Conservation (phyloP, 2,797 vertebrate species). For the Argyrosomus regius region DNA sequence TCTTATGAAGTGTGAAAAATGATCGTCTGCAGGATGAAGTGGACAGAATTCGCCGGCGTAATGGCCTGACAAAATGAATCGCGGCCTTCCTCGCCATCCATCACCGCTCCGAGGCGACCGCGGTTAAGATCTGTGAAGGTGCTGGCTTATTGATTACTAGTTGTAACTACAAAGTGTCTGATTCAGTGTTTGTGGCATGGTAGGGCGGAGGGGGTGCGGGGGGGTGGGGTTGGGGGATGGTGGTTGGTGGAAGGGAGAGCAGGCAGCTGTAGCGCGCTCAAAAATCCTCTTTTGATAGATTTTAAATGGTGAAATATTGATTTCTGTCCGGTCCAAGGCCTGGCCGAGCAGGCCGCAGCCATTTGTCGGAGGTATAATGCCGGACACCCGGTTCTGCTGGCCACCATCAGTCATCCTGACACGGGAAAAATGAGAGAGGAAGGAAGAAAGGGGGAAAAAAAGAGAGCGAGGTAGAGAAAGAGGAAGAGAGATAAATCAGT, state of each 20-base stretch:
- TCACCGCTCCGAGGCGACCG: conserved; percentile 79
- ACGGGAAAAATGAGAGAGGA: conserved; percentile 73
- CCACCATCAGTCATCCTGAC: conserved; percentile 92
- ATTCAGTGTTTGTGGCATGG: conserved; percentile 76
- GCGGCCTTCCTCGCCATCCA: conserved; percentile 82
- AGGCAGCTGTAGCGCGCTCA: conserved; percentile 54
- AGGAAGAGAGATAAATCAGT: conserved; percentile 69
- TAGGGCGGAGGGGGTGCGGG: conserved; percentile 17
- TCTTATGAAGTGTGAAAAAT: conserved; percentile 84
- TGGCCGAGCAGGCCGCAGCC: conserved; percentile 66
- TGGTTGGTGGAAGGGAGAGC: conserved; percentile 41
- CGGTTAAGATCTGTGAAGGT: conserved; percentile 82
- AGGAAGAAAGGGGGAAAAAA: conserved; percentile 33
- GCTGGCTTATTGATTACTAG: conserved; percentile 83
- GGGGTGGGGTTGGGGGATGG: conserved; percentile 14
- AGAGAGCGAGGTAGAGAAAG: conserved; percentile 38
- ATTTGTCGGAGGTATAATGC: conserved; percentile 77
- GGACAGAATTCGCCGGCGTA: conserved; percentile 80
- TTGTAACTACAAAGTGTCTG: conserved; percentile 82
- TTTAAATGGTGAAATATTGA: conserved; percentile 99
- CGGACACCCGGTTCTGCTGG: conserved; percentile 71
- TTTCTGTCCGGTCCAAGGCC: conserved; percentile 88
- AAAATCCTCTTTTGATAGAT: conserved; percentile 90
- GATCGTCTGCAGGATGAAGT: conserved; percentile 81
- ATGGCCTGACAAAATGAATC: conserved; percentile 85